Evolutionary conservation across 1,140 invertebrate species (phyloP).

Genomic region (Catajapyx aquilonaris): DNA sequence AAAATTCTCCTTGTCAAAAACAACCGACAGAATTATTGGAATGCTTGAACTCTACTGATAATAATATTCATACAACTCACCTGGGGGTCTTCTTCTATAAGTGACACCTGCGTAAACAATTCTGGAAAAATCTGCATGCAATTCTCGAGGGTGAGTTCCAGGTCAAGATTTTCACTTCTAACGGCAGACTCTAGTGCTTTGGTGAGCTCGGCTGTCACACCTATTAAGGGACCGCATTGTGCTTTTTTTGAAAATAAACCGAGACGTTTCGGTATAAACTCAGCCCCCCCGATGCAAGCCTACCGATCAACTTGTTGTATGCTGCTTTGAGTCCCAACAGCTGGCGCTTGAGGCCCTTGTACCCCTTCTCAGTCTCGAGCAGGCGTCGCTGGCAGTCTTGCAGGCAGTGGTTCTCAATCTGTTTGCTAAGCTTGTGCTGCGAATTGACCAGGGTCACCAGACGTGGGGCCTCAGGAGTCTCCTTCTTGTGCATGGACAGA

Average conservation of each 20-base stretch:
- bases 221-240: conserved; percentile 11
- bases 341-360: neutral
- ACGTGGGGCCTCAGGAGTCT: neutral
- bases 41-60: conserved; percentile 9
- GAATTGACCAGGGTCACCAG: neutral
- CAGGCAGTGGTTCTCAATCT: neutral
- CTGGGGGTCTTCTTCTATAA: conserved; percentile 1
- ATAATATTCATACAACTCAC: conserved; percentile 6
- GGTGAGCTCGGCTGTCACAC: conserved; percentile 32
- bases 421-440: neutral
- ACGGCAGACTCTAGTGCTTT: conserved; percentile 32
- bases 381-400: neutral
- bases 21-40: too few species aligned
- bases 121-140: conserved; percentile 27
- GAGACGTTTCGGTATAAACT: too few species aligned
- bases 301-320: neutral
- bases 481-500: neutral
- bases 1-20: conserved; percentile 5
- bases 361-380: neutral
- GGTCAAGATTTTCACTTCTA: conserved; percentile 28
- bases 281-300: too few species aligned
- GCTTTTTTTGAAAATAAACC: too few species aligned
- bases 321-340: neutral
- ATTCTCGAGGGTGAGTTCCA: conserved; percentile 23
- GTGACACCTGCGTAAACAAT: conserved; percentile 17